Percentiles rank a stretch among this genome's conserved stretches.
phyloP scores from a whole-genome alignment of 2,888 invertebrate species.

The Eupithecia exiguata region DNA sequence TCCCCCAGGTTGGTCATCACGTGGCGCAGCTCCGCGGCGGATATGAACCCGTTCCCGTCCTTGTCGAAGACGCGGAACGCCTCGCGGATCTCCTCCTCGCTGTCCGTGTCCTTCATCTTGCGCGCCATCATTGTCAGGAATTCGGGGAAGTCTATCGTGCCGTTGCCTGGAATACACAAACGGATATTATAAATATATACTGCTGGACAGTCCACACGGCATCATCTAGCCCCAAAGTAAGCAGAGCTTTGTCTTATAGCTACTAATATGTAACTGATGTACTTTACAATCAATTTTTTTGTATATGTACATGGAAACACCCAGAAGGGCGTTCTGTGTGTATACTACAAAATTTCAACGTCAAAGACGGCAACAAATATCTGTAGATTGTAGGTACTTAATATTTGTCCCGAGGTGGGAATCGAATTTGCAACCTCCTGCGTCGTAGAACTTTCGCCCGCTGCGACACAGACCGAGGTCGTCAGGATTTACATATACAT shows the following conservation, averaged over 20 bases:
- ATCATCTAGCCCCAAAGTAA: not conserved
- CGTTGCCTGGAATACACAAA: constrained; percentile 90
- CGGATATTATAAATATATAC: not conserved
- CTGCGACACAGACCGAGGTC: not conserved
- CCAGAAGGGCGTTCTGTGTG: too few relatives aligned
- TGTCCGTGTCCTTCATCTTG: constrained; percentile 99
- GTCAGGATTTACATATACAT: not conserved
- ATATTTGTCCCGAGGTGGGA: not conserved
- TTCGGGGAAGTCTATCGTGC: constrained; percentile 99
- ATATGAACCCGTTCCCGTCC: constrained; percentile 99
- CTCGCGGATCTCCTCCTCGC: constrained; percentile 99
- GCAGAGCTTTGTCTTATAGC: not conserved
- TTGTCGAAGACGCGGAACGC: constrained; percentile 99
- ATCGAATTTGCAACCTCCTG: not conserved
- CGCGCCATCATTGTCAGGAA: constrained; percentile 99
- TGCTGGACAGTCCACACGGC: not conserved
- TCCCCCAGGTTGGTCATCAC: constrained; percentile 99
- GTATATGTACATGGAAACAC: too few relatives aligned
- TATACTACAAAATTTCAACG: too few relatives aligned
- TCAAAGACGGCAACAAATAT: too few relatives aligned
- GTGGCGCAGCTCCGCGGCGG: constrained; percentile 98
- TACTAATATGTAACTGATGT: too few relatives aligned
- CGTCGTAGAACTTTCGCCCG: not conserved
- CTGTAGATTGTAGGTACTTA: not conserved
- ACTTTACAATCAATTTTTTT: not conserved